phyloP scores from a whole-genome alignment of 2,888 invertebrate genomes.

The Drosophila kuntzei region DNA sequence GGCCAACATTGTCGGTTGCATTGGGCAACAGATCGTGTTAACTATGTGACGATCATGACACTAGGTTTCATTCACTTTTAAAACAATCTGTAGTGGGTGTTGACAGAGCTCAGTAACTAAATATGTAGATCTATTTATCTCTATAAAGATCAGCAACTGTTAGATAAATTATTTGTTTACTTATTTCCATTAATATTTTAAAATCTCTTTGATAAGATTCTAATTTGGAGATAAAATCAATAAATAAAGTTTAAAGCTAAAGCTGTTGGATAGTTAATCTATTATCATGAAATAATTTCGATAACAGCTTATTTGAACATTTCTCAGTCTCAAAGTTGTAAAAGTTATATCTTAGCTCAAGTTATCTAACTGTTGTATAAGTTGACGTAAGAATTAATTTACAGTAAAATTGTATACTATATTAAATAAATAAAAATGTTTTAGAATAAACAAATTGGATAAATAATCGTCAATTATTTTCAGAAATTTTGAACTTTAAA shows the following conservation, averaged over 20 bases:
- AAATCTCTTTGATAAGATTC: neutral
- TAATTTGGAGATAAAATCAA: neutral
- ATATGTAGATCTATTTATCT: neutral
- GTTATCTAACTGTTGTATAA: too few relatives aligned
- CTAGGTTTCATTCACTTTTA: neutral
- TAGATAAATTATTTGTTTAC: neutral
- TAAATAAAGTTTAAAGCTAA: neutral
- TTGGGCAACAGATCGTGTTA: constrained; percentile 22
- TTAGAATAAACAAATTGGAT: too few relatives aligned
- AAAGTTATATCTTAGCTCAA: too few relatives aligned
- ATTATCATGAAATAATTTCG: too few relatives aligned
- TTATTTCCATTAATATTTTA: neutral
- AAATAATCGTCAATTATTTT: too few relatives aligned
- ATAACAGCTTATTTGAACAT: too few relatives aligned
- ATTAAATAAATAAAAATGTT: too few relatives aligned
- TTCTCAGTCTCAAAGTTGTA: too few relatives aligned
- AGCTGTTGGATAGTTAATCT: too few relatives aligned
- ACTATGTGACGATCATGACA: neutral
- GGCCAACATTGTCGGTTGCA: constrained; percentile 16
- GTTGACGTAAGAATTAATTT: too few relatives aligned
- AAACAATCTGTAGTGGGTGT: neutral
- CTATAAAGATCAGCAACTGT: neutral
- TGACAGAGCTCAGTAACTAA: constrained; percentile 1
- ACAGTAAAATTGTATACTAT: too few relatives aligned
- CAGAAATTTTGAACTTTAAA: too few relatives aligned